Evolutionary conservation across 2,888 invertebrate genomes (phyloP).

Genomic region (Cheilosia vulpina): DNA sequence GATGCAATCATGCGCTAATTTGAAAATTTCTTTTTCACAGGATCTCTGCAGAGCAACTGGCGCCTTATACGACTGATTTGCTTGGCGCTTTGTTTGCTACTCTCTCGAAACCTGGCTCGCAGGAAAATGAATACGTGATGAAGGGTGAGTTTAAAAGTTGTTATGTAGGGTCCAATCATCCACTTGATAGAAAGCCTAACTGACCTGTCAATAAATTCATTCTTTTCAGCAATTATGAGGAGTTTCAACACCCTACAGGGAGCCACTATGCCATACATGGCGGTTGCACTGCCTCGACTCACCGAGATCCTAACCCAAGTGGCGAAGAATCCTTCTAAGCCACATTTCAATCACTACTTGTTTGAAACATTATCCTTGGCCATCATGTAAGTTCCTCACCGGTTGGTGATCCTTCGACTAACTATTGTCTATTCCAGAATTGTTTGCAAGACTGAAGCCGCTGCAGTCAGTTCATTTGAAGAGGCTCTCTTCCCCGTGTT

Average conservation of each 20-base stretch:
- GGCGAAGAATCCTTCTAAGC: conserved; percentile 97
- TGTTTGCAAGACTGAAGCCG: conserved; percentile 92
- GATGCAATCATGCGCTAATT: not conserved
- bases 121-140: conserved; percentile 99
- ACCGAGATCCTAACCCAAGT: conserved; percentile 92
- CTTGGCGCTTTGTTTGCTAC: conserved; percentile 91
- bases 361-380: conserved; percentile 97
- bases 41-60: conserved; percentile 86
- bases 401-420: not conserved
- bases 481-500: conserved; percentile 97
- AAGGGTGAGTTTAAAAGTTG: conserved; percentile 85
- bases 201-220: not conserved
- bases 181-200: no score
- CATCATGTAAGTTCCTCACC: conserved; percentile 88
- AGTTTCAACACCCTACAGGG: conserved; percentile 93
- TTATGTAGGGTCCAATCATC: no score
- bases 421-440: conserved; percentile 85
- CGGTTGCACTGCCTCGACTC: conserved; percentile 91
- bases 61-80: conserved; percentile 88
- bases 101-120: conserved; percentile 89
- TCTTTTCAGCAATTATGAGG: conserved; percentile 91
- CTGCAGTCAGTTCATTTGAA: conserved; percentile 94
- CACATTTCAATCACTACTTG: conserved; percentile 98
- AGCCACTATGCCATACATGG: conserved; percentile 90
- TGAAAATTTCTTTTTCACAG: conserved; percentile 80